phyloP scores from a whole-genome alignment of 1,140 invertebrate genomes.

The Pollicipes pollicipes region DNA sequence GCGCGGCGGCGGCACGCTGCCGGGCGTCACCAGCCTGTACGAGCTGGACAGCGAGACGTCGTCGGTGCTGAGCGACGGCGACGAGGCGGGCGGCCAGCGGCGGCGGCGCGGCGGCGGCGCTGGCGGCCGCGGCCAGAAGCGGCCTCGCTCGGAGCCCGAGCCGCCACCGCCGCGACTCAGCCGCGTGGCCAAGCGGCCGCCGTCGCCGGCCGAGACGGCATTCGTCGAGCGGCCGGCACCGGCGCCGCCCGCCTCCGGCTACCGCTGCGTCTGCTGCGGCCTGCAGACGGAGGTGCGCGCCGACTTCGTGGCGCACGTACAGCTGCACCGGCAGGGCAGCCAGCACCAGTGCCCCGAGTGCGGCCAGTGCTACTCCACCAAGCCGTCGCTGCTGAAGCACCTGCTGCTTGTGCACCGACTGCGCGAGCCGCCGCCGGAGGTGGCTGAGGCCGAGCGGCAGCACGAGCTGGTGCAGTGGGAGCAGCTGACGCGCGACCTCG shows the following conservation, averaged over 20 bases:
- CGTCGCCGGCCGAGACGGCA: background rate
- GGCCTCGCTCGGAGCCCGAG: background rate
- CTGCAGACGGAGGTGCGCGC: background rate
- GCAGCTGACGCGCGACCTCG: background rate
- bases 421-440: background rate
- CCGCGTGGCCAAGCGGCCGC: background rate
- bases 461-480: background rate
- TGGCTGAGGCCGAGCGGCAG: background rate
- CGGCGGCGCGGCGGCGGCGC: background rate
- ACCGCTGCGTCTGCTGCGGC: background rate
- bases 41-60: background rate
- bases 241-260: background rate
- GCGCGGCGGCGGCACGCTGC: background rate
- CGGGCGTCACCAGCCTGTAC: background rate
- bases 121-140: background rate
- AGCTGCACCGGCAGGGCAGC: background rate
- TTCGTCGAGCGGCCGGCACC: background rate
- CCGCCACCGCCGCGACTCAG: background rate
- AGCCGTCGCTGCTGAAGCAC: background rate
- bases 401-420: background rate
- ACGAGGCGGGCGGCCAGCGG: background rate
- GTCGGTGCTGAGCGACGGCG: background rate
- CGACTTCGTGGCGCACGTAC: constrained; percentile 1
- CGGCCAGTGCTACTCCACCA: background rate
- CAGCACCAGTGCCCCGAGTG: constrained; percentile 4